phyloP scores from a whole-genome alignment of 2,113 vertebrate genomes.

The Sapajus apella region DNA sequence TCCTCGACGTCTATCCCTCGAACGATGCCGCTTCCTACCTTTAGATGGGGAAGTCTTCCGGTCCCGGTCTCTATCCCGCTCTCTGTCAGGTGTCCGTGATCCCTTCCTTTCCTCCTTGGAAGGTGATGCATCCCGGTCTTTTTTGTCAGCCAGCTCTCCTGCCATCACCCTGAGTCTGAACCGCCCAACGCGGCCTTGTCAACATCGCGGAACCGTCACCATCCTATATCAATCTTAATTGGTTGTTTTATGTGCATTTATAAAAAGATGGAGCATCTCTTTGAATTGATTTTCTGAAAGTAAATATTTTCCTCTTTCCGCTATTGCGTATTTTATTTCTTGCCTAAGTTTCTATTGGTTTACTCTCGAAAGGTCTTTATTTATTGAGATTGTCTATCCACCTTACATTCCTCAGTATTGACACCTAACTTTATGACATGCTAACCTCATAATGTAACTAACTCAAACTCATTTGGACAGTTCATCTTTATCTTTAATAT shows the following conservation, averaged over 20 bases:
- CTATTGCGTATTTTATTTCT: neutral
- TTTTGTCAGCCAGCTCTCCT: slow-evolving; percentile 92
- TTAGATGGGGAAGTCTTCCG: slow-evolving; percentile 91
- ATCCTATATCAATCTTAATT: neutral
- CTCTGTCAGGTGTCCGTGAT: slow-evolving; percentile 90
- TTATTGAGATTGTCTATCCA: neutral
- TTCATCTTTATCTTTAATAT: slow-evolving; percentile 29
- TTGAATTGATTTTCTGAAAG: slow-evolving; percentile 23
- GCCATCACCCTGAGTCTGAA: slow-evolving; percentile 86
- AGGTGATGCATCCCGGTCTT: slow-evolving; percentile 89
- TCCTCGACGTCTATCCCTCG: slow-evolving; percentile 90
- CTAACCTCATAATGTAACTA: neutral
- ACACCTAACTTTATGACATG: neutral
- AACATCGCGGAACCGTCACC: no score
- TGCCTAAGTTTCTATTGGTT: neutral
- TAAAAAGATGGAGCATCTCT: neutral
- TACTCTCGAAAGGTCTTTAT: neutral
- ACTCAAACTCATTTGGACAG: neutral
- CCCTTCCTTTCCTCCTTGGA: slow-evolving; percentile 93
- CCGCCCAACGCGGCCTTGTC: no score
- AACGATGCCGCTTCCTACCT: slow-evolving; percentile 92
- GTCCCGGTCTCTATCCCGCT: slow-evolving; percentile 87
- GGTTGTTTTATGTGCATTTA: neutral
- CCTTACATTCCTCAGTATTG: neutral
- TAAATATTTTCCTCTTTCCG: neutral